phyloP scores from a whole-genome alignment of 2,797 vertebrate species.

The Macropodus opercularis region DNA sequence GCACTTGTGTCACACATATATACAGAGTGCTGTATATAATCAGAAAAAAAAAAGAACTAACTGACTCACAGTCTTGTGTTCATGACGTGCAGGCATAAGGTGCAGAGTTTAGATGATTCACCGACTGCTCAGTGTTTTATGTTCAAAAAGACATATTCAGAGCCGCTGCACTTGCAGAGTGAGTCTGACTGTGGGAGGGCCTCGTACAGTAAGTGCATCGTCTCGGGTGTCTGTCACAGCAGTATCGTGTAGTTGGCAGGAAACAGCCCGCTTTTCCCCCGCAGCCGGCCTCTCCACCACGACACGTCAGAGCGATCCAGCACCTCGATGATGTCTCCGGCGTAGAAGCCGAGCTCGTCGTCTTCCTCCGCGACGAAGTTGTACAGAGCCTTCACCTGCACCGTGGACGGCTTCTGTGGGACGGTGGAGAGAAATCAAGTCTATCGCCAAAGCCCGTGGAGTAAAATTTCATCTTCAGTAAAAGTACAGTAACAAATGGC shows the following conservation, averaged over 20 bases:
- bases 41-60: not conserved
- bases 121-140: constrained; percentile 6
- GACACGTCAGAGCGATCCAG: constrained; percentile 86
- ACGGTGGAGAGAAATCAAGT: not conserved
- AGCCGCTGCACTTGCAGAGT: constrained; percentile 3
- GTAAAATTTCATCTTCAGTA: no score
- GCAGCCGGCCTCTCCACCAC: constrained; percentile 92
- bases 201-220: not conserved
- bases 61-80: constrained; percentile 19
- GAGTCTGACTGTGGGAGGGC: not conserved
- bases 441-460: not conserved
- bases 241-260: constrained; percentile 90
- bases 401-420: constrained; percentile 41
- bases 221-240: constrained; percentile 59
- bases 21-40: not conserved
- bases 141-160: not conserved
- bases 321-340: constrained; percentile 90
- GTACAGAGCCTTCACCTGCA: constrained; percentile 89
- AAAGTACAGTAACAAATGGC: no score
- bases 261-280: constrained; percentile 87
- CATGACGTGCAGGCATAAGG: not conserved
- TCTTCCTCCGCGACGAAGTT: constrained; percentile 88
- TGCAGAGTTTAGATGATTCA: constrained; percentile 16
- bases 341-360: constrained; percentile 89
- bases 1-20: not conserved